Percentiles rank a stretch among this genome's conserved stretches.
phyloP scores from a whole-genome alignment of 2,888 invertebrate genomes.

The Steinernema scapterisci region DNA sequence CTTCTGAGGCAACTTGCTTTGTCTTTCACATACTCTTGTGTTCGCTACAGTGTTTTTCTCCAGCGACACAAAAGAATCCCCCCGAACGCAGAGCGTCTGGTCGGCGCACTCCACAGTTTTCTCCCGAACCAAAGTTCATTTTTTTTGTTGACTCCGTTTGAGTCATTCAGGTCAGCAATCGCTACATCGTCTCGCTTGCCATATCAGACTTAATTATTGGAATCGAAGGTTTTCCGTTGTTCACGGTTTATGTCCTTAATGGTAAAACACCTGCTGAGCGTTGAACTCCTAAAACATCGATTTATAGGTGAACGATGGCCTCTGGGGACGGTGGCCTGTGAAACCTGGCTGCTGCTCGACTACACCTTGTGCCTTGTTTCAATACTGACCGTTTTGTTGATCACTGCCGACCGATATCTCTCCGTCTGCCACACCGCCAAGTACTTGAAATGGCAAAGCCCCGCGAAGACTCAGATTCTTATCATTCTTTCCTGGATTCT shows the following conservation, averaged over 20 bases:
- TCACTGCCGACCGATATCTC: conserved; percentile 63
- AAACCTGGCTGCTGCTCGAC: conserved; percentile 67
- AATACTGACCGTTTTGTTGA: conserved; percentile 66
- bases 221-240: conserved; percentile 66
- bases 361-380: conserved; percentile 67
- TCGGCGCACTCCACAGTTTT: neutral
- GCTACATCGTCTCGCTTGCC: conserved; percentile 66
- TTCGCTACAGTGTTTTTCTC: neutral
- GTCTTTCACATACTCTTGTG: neutral
- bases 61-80: conserved; percentile 7
- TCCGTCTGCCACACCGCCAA: conserved; percentile 66
- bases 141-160: neutral
- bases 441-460: conserved; percentile 72
- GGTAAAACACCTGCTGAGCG: conserved; percentile 44
- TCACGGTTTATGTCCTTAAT: conserved; percentile 66
- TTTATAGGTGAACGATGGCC: conserved; percentile 64
- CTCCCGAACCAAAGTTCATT: neutral
- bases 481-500: conserved; percentile 66
- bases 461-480: conserved; percentile 75
- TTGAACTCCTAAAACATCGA: neutral
- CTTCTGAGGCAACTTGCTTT: conserved; percentile 18
- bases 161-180: conserved; percentile 60
- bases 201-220: conserved; percentile 67
- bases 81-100: no score
- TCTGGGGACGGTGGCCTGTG: conserved; percentile 60